Evolutionary conservation across 2,888 invertebrate species (phyloP), one percentile per base, ranked within the genome.

Genomic region (Empis livida): DNA sequence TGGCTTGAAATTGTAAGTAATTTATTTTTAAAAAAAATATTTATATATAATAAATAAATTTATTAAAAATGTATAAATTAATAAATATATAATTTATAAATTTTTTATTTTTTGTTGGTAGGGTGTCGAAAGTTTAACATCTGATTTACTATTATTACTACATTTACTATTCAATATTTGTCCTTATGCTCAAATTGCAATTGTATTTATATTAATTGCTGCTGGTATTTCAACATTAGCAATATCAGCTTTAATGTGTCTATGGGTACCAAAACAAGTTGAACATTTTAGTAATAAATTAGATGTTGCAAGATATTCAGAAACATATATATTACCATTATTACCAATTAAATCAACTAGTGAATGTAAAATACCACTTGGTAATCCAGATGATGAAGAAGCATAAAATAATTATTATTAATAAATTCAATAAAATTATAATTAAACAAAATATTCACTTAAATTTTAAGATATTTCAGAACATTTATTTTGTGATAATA

Each of bases 1-100:
- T 86, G 87, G 85, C 61, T 80, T 1, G 80, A 85, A 57, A 61
- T 86, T 64, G 79, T 82, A 64, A 75, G 76, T 65, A 46, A 14
- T 35, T 23, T 13, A 11, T 3, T 13, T 13, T 13, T 27, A 15
- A 38, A 14, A 38, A 6, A 15, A 44, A 35, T 17, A 37, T 13
- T 43, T 16, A 35, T 35, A 43, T n/a, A n/a, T n/a, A n/a, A n/a
- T n/a, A n/a, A n/a, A n/a, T n/a, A n/a, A n/a, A n/a, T n/a, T n/a
- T n/a, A n/a, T n/a, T n/a, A n/a, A n/a, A n/a, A n/a, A n/a, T n/a
- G n/a, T n/a, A 2, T 43, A 17, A 35, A 31, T 17, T 20, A 20
- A 8, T 20, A 20, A 13, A 20, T 20, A 9, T 5, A 20, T 41
- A 5, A 14, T 38, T 38, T 38, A n/a, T 14, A n/a, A 38, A 27